Evolutionary conservation across 2,888 invertebrate species (phyloP), one percentile per base, ranked within the genome.

Genomic region (Troglohyphantes excavatus): DNA sequence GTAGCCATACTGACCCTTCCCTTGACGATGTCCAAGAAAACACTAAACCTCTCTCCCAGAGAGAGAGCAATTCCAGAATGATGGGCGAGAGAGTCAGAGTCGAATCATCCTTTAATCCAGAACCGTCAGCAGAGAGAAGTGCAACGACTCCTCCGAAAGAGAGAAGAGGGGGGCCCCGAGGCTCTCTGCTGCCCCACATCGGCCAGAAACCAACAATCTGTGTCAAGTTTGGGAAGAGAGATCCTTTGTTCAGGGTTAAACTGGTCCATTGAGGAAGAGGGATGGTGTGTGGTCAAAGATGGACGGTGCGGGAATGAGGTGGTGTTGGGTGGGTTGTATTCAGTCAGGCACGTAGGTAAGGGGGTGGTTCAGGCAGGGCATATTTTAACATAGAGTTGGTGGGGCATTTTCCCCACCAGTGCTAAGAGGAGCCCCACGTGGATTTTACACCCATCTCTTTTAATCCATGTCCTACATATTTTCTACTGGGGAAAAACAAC

Each of bases 221-320:
- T 81, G 87, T 81, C 87, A 88, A 88, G 87, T 88, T 88, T 88
- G 81, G 70, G n/a, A 26, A 46, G 21, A 72, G 23, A 19, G 29
- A 46, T 39, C 68, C 6, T 61, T 63, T 3, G 33, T 7, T n/a
- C 2, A n/a, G 53, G 19, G 11, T 17, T 1, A 84, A 21, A 84
- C 53, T 75, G 84, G 84, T 13, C 21, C 23, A 59, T n/a, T n/a
- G n/a, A n/a, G n/a, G n/a, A n/a, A 83, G 63, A 63, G 7, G 13
- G 26, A 5, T 17, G 23, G 17, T 17, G 17, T 17, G 72, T 72
- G 72, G 72, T 72, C 46, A 65, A 39, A 65, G 17, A 65, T 26
- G 26, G 63, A 17, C 61, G 23, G 33, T n/a, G 33, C 2, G 39
- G 61, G 65, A 39, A 39, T 39, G 39, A 39, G 39, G 39, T n/a